Evolutionary conservation across 1,140 invertebrate species (phyloP).

Genomic region (Drosophila ercepeae): DNA sequence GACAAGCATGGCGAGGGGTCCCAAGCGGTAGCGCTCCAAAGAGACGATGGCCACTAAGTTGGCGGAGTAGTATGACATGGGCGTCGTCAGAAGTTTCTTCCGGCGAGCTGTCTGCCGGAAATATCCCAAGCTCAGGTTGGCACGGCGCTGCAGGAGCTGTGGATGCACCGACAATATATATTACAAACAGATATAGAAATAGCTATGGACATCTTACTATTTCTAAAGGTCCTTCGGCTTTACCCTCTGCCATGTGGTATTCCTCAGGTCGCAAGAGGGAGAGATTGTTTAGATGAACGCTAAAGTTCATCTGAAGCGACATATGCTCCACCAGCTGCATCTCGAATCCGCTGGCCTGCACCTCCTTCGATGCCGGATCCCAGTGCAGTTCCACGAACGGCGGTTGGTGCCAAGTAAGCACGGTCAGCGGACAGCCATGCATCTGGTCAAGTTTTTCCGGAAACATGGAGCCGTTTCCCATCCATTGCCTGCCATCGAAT

Average conservation of each 20-base stretch:
- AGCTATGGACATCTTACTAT: conserved; percentile 10
- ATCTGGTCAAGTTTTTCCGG: conserved; percentile 64
- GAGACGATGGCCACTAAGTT: conserved; percentile 54
- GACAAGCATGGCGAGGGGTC: conserved; percentile 31
- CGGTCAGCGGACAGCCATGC: conserved; percentile 52
- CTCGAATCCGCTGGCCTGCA: conserved; percentile 53
- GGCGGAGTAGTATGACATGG: conserved; percentile 59
- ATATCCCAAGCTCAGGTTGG: conserved; percentile 62
- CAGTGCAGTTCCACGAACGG: conserved; percentile 51
- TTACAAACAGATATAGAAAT: too few relatives aligned
- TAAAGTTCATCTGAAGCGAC: conserved; percentile 53
- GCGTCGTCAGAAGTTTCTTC: conserved; percentile 37
- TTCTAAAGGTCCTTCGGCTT: conserved; percentile 42
- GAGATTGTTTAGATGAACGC: conserved; percentile 30
- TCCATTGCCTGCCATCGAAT: conserved; percentile 48
- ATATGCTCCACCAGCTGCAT: conserved; percentile 54
- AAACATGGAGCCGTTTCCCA: conserved; percentile 46
- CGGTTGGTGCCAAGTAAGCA: conserved; percentile 62
- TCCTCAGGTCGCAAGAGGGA: conserved; percentile 6
- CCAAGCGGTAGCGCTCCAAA: conserved; percentile 42
- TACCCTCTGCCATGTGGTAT: conserved; percentile 42
- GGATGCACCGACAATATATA: background rate
- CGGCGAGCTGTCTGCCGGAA: conserved; percentile 46
- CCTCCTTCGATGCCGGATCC: background rate
- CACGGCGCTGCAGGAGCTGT: conserved; percentile 27